A percentile compares a stretch with the other conserved stretches of the same genome.
phyloP scores from a whole-genome alignment of 2,797 vertebrate genomes.

The Hylomyscus alleni region DNA sequence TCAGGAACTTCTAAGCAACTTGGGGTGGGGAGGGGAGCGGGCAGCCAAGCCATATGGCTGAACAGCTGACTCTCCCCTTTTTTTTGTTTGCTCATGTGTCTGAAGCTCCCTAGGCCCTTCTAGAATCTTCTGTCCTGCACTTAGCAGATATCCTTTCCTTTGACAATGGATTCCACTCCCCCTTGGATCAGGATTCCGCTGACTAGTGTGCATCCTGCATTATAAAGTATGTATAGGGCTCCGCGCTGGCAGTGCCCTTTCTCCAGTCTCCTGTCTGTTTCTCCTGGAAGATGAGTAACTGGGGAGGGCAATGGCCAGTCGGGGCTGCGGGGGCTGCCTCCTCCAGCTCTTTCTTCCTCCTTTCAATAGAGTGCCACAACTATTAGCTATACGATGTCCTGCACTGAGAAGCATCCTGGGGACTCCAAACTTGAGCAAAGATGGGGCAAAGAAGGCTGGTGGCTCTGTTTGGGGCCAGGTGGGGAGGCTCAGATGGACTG shows the following conservation, averaged over 20 bases:
- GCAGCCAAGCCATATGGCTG: background rate
- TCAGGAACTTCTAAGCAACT: background rate
- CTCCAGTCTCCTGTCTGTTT: conserved; percentile 45
- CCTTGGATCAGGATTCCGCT: conserved; percentile 60
- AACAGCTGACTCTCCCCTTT: background rate
- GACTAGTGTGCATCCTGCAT: conserved; percentile 63
- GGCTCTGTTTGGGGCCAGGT: background rate
- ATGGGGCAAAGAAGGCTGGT: too few species aligned
- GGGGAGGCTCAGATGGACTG: background rate
- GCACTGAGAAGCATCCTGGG: background rate
- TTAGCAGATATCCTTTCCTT: conserved; percentile 67
- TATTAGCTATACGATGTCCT: accelerated
- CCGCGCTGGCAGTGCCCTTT: background rate
- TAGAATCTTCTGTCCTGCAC: conserved; percentile 55
- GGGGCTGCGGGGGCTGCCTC: accelerated
- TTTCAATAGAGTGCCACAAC: too few species aligned
- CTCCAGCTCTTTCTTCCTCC: background rate
- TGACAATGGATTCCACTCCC: conserved; percentile 68
- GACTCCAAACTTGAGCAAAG: background rate
- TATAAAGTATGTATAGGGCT: conserved; percentile 60
- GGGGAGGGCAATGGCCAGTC: background rate
- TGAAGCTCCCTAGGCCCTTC: conserved; percentile 41
- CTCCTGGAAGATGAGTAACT: conserved; percentile 29
- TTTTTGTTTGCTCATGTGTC: conserved; percentile 40
- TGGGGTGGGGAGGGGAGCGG: too few species aligned